Base-by-base conservation (phyloP, 2,797 vertebrate species). In the Leptodactylus fallax region DNA sequence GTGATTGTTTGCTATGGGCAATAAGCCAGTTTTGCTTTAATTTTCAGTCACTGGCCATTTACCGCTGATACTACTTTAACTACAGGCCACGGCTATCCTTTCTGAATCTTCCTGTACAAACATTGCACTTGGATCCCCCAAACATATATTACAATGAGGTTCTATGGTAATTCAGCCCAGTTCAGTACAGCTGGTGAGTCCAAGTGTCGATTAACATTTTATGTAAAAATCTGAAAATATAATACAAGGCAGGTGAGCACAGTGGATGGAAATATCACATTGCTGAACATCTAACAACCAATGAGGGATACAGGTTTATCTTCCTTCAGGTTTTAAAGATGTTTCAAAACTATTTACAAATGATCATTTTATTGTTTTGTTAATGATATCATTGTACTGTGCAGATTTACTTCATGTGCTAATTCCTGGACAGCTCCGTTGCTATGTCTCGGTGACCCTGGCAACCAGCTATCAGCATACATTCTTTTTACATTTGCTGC, bases 391-490 rank as follows among this genome's bases (percentile, higher is more conserved):
- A 45, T 19, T 25, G 16, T 76, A 61, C 14, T 74, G 49, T 45
- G 69, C 55, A n/a, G 55, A 74, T 45, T n/a, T n/a, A n/a, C n/a
- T n/a, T n/a, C n/a, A n/a, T n/a, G n/a, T n/a, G n/a, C n/a, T n/a
- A n/a, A n/a, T n/a, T 72, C 71, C 8, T 14, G 55, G 36, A 55
- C 58, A 21, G 14, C 45, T 8, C 21, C 0, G 21, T 49, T 76
- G 17, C 71, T 51, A n/a, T 67, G 82, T 72, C 55, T 85, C 21
- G n/a, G 36, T 85, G 83, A 63, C 56, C 83, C 83, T 23, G 36
- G 56, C 9, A 77, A 77, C 69, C 27, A 13, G 21, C 60, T 25
- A 17, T 67, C n/a, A 49, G 19, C 14, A 51, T 16, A 25, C 7
- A 45, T 76, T 49, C 21, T 61, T 21, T 77, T 45, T 49, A 17